Evolutionary conservation across 2,113 vertebrate species (phyloP), one percentile per base, ranked within the genome.

Genomic region (Salvelinus namaycush): DNA sequence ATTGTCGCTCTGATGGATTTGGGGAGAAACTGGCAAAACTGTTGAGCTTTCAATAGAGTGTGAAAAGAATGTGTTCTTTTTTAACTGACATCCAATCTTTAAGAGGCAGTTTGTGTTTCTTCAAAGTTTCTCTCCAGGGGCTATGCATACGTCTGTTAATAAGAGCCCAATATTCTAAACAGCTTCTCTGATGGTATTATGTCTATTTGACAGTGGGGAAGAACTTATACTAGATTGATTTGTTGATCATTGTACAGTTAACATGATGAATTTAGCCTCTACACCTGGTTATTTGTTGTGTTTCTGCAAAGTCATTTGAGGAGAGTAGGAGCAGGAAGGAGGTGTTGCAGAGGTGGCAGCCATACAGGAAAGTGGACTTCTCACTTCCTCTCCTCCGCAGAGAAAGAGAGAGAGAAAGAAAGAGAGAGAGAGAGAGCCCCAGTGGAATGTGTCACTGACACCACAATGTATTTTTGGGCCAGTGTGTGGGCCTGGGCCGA

Each of bases 391-490:
- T 80, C 16, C 83, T 76, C 27, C 39, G 78, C 31, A 74, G 22
- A 69, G n/a, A 48, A 5, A 9, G 8, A 44, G 39, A 11, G 7
- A 29, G 81, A 83, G 65, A 54, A 78, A 73, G 27, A 16, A 71
- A 29, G 73, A 81, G 81, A 75, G n/a, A n/a, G 72, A 81, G 67
- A 68, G 77, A 85, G 76, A 84, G 83, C 73, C 73, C 57, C 81
- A 24, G 31, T 62, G 77, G 79, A 91, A 85, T 88, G 62, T 75
- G 73, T 75, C 65, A 49, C n/a, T 75, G 84, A 85, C 88, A 88
- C 83, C 72, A 70, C 57, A 74, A 71, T 82, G 76, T 90, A 87
- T 86, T 87, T 87, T 64, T 74, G 85, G 84, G 81, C 87, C 68
- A 11, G 39, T 81, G 85, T 85, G 86, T 89, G 88, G 86, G 88